These are phyloP conservation scores for Columba guinea DNA, from an alignment of 2,797 vertebrate genomes.

Conservation along the genomic window DNA sequence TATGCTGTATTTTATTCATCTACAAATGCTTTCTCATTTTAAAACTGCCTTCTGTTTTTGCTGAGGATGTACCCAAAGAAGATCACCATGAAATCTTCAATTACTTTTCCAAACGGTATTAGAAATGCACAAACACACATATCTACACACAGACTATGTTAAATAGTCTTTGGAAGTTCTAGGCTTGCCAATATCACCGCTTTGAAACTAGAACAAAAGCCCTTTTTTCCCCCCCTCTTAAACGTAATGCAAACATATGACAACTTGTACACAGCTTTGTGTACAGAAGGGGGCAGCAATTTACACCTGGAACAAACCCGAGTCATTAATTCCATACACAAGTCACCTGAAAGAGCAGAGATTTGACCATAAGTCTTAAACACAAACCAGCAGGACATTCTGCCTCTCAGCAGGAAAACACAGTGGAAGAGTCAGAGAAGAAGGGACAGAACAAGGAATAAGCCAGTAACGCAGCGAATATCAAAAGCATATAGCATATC, in stretches of 20 bases:
- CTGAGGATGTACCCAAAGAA: neutral
- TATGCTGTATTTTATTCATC: neutral
- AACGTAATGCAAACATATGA: neutral
- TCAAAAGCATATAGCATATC: neutral
- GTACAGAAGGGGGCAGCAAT: constrained; percentile 46
- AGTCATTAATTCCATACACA: neutral
- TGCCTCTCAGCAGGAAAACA: neutral
- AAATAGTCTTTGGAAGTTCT: neutral
- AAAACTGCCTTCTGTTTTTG: neutral
- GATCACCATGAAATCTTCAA: neutral
- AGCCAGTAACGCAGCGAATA: neutral
- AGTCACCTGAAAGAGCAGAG: neutral
- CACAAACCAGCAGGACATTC: neutral
- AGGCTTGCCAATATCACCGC: neutral
- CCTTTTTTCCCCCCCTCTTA: neutral
- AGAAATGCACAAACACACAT: neutral
- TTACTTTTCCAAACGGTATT: neutral
- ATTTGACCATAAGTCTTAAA: neutral
- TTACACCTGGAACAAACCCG: constrained; percentile 10
- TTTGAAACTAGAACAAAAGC: neutral
- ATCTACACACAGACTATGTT: neutral
- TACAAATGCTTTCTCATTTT: neutral
- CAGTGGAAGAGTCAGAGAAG: neutral
- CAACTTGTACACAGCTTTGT: neutral
- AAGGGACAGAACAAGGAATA: neutral